Evolutionary conservation across 1,140 invertebrate species (phyloP).

Genomic region (Zaprionus inermis): DNA sequence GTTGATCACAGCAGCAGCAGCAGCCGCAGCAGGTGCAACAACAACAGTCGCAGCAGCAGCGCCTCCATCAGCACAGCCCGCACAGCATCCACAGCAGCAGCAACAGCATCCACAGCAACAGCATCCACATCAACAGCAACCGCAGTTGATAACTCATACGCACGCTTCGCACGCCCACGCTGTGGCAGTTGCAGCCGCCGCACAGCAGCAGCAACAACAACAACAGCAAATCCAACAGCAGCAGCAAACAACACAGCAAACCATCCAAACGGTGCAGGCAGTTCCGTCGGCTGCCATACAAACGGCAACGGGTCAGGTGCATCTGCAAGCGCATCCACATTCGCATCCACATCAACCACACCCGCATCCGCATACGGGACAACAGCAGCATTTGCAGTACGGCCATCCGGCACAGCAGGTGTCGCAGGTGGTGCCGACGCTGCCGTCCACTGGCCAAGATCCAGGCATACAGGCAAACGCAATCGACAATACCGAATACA

Average conservation of each 20-base stretch:
- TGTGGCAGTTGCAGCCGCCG: slow-evolving; percentile 51
- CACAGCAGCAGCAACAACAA: slow-evolving; percentile 57
- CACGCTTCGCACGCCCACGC: slow-evolving; percentile 49
- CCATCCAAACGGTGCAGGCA: slow-evolving; percentile 49
- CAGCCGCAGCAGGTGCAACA: slow-evolving; percentile 63
- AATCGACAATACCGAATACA: slow-evolving; percentile 77
- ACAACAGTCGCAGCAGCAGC: slow-evolving; percentile 57
- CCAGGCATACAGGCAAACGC: slow-evolving; percentile 48
- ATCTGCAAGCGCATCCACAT: slow-evolving; percentile 35
- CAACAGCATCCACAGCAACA: slow-evolving; percentile 25
- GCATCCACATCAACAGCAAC: slow-evolving; percentile 37
- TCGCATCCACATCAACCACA: slow-evolving; percentile 62
- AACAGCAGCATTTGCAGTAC: slow-evolving; percentile 37
- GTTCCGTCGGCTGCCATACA: slow-evolving; percentile 27
- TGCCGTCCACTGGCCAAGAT: slow-evolving; percentile 37
- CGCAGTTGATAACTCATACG: slow-evolving; percentile 59
- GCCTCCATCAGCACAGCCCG: slow-evolving; percentile 35
- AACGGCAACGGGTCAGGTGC: slow-evolving; percentile 28
- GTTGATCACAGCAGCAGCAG: slow-evolving; percentile 73
- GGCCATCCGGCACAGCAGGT: slow-evolving; percentile 26
- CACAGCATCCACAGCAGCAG: slow-evolving; percentile 49
- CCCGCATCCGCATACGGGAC: slow-evolving; percentile 52
- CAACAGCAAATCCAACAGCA: slow-evolving; percentile 53
- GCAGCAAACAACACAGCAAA: slow-evolving; percentile 47
- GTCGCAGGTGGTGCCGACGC: slow-evolving; percentile 22